A percentile compares a stretch with the other conserved stretches of the same genome.
These are phyloP conservation scores for Felis chaus DNA, from an alignment of 2,113 vertebrate genomes.

Conservation along the genomic window DNA sequence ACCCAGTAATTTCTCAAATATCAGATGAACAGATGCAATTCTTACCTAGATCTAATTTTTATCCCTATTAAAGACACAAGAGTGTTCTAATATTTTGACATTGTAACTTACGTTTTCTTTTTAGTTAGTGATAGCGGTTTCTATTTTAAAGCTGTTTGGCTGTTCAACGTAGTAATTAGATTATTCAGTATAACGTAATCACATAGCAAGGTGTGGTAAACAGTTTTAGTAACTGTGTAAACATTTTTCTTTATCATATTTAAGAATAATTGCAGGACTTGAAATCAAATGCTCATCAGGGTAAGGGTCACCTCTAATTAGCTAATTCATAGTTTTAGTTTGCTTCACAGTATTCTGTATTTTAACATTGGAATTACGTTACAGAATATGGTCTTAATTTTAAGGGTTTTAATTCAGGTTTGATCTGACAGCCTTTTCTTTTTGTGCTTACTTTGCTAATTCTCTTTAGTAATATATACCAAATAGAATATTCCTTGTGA, in stretches of 20 bases:
- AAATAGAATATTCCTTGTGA: background rate
- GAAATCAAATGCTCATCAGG: background rate
- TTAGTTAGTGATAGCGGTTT: constrained; percentile 24
- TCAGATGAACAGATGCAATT: constrained; percentile 28
- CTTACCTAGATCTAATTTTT: constrained; percentile 21
- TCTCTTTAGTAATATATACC: background rate
- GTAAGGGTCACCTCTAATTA: background rate
- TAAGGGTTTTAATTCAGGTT: background rate
- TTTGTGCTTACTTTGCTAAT: background rate
- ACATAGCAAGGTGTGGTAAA: background rate
- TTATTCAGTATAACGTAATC: background rate
- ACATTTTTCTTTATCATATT: background rate
- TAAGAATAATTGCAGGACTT: background rate
- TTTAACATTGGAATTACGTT: constrained; percentile 12
- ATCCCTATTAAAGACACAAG: constrained; percentile 20
- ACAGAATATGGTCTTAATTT: background rate
- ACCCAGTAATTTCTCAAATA: constrained; percentile 8
- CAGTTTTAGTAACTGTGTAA: background rate
- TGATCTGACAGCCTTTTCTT: background rate
- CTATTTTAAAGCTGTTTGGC: background rate
- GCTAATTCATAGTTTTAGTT: background rate
- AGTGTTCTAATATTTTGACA: constrained; percentile 30
- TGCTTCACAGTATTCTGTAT: background rate
- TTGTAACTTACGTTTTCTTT: background rate
- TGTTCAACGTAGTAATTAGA: background rate